phyloP scores from a whole-genome alignment of 2,113 vertebrate genomes.

The Macroglossus sobrinus region DNA sequence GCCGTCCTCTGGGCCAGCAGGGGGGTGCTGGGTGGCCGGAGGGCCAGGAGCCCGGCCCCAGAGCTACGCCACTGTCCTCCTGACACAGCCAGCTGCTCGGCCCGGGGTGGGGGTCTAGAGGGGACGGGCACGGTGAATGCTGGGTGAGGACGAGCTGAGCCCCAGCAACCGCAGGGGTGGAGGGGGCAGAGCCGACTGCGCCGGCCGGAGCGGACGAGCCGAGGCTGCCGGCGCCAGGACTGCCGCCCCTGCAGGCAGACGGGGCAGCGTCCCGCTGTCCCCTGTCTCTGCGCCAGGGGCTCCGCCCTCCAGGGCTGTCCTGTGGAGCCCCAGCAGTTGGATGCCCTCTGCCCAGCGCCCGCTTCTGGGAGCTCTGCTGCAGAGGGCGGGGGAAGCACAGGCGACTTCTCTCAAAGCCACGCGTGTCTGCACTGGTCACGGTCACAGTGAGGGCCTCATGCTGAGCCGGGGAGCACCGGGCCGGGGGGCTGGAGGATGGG shows the following conservation, averaged over 20 bases:
- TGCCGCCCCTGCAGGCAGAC: neutral
- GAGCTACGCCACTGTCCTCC: neutral
- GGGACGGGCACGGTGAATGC: neutral
- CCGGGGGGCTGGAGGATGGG: neutral
- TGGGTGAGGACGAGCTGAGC: neutral
- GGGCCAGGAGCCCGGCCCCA: neutral
- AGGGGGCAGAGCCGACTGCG: neutral
- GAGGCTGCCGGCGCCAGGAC: neutral
- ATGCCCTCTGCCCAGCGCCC: neutral
- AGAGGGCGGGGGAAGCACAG: neutral
- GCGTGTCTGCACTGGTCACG: neutral
- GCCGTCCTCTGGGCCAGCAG: neutral
- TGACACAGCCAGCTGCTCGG: neutral
- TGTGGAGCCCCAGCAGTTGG: neutral
- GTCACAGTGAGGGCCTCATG: neutral
- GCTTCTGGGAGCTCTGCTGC: neutral
- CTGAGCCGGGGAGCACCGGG: neutral
- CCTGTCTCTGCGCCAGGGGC: neutral
- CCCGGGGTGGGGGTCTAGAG: neutral
- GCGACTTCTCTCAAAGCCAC: neutral
- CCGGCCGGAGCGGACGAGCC: neutral
- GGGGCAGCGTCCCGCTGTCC: no score
- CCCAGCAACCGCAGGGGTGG: neutral
- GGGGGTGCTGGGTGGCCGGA: neutral
- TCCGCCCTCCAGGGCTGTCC: neutral